Evolutionary conservation across 2,797 vertebrate species (phyloP).

Genomic region (Microctenopoma stevenorrisi): DNA sequence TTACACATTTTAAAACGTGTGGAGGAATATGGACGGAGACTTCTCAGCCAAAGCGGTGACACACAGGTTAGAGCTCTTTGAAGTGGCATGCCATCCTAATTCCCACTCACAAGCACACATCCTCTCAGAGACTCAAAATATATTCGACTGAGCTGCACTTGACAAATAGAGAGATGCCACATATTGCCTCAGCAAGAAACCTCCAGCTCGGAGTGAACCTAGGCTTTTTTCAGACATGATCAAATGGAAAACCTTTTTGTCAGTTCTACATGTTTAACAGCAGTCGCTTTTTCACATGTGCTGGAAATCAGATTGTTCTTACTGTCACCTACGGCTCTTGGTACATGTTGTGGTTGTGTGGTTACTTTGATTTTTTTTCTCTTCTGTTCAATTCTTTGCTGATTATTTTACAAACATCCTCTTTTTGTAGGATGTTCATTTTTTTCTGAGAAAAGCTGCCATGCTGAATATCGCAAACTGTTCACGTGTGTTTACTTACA

Average conservation of each 20-base stretch:
- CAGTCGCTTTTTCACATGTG: slow-evolving; percentile 1
- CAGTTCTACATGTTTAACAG: slow-evolving; percentile 5
- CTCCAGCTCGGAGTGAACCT: not conserved
- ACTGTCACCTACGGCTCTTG: slow-evolving; percentile 17
- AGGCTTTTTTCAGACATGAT: slow-evolving; percentile 8
- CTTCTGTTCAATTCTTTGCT: not conserved
- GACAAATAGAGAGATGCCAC: not conserved
- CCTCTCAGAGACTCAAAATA: not conserved
- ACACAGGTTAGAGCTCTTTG: slow-evolving; percentile 45
- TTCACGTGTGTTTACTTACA: not conserved
- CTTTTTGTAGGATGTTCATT: slow-evolving; percentile 7
- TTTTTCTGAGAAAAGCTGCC: slow-evolving; percentile 13
- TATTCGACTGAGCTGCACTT: not conserved
- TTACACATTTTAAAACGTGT: not conserved
- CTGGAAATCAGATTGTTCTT: slow-evolving; percentile 46
- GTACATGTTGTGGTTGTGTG: slow-evolving; percentile 27
- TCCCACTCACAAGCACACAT: slow-evolving; percentile 19
- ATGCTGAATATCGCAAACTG: not conserved
- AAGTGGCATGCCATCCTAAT: slow-evolving; percentile 48
- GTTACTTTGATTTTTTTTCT: slow-evolving; percentile 34
- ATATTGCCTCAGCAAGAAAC: slow-evolving; percentile 4
- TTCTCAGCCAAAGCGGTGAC: slow-evolving; percentile 41
- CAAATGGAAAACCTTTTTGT: slow-evolving; percentile 39
- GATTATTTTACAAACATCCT: slow-evolving; percentile 10
- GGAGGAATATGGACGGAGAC: slow-evolving; percentile 13